Evolutionary conservation across 2,113 vertebrate species (phyloP), one percentile per base, ranked within the genome.

Genomic region (Dipodomys spectabilis): DNA sequence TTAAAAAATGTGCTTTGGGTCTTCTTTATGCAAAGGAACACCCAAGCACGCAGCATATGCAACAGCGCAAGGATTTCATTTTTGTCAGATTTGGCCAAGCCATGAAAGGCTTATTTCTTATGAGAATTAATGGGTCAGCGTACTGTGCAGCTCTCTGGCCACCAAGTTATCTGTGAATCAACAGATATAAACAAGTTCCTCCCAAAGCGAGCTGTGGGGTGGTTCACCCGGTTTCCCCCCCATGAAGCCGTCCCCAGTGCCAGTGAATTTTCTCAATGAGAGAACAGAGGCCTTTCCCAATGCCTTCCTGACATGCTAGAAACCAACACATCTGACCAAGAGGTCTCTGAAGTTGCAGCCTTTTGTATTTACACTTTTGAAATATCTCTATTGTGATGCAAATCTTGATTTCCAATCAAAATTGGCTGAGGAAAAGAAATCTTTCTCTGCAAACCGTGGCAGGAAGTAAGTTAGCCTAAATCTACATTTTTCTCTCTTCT

Each of bases 361-460:
- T 96, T 98, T 98, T 98, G 98, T 98, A 84, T 93, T 97, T 96
- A 97, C 95, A 98, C 97, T 97, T 98, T 98, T 97, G 97, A 98
- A 98, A 98, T 98, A 98, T 98, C 97, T 97, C 97, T 86, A 98
- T 98, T 98, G 98, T 98, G 96, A 98, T 98, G 98, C 97, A 98
- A 98, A 98, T 98, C 91, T 72, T 94, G 94, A 98, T 97, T 98
- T 97, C 96, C 97, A 97, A 95, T 96, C 28, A 95, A 97, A 97
- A 97, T 94, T 96, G 71, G 84, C 93, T 71, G 39, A 72, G 77
- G 62, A 95, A 74, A 94, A 89, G 89, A 90, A 77, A 73, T 87
- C 95, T 96, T 96, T 97, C 73, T 68, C 93, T 94, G 96, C 91
- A 95, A 96, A 97, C 39, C 57, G 82, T 75, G 95, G 96, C 75